Base-by-base conservation (phyloP, 2,888 invertebrate species). In the Drosophila formosana region DNA sequence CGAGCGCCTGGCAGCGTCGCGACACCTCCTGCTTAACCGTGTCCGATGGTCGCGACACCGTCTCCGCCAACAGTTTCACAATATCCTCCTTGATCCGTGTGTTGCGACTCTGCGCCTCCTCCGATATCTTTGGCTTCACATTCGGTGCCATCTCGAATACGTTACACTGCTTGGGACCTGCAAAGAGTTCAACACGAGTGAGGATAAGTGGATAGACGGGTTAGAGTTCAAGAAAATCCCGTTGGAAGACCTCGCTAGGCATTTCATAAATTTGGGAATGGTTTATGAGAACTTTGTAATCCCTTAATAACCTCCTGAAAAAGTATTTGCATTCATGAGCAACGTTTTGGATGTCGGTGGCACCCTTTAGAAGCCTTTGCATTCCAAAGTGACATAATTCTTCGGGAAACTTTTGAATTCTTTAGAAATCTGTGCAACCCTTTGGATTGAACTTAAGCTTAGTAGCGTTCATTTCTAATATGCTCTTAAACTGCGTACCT, bases 131-230 rank as follows among this genome's bases (percentile, higher is more conserved):
- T 79, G 26, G 90, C 9, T 47, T 91, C 85, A 41, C 90, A 82
- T 87, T 28, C 90, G 81, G 82, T 3, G 90, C 91, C 7, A 91
- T 66, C 70, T 95, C 94, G 82, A 97, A 97, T 1, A 97, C 95
- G 79, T 97, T 94, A 0, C 96, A 95, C 90, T 96, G 95, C 18
- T 91, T 88, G 0, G 97, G 97, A 11, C 97, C 97, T 95, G 34
- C 6, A 30, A 28, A 28, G 34, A 11, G 11, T 34, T 4, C 11
- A 5, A n/a, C 11, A 11, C 34, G 4, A 1, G 1, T 18, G 34
- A 34, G 34, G 4, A 11, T 34, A 11, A 34, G 34, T 34, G 11
- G 32, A 28, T 28, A 11, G 11, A 9, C 9, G 9, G 4, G 11
- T 34, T 34, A 9, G 32, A 11, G 9, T 1, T 8, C 8, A 3